Conservation (phyloP, 2,888 invertebrate species). For the Sclerodermus sp. region DNA sequence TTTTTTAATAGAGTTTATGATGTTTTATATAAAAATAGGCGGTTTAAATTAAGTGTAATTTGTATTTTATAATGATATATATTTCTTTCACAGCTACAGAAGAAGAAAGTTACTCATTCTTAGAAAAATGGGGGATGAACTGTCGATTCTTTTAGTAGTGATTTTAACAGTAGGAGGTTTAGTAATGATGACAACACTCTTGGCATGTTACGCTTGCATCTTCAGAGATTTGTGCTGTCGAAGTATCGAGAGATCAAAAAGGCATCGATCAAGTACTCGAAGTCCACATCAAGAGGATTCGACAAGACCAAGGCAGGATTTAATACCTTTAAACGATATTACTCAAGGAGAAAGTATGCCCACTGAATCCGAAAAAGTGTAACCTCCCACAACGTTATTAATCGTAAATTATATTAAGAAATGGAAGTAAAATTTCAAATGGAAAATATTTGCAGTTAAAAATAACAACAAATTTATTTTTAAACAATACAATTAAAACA, state of each 20-base stretch:
- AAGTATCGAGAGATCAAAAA: slow-evolving; percentile 52
- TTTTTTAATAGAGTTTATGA: too few species aligned
- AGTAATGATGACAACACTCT: slow-evolving; percentile 64
- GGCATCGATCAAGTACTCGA: slow-evolving; percentile 53
- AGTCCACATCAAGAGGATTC: slow-evolving; percentile 45
- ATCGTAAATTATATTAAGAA: not conserved
- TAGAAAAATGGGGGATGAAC: slow-evolving; percentile 61
- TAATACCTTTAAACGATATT: slow-evolving; percentile 65
- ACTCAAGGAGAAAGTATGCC: slow-evolving; percentile 65
- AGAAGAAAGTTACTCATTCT: too few species aligned
- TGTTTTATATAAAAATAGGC: too few species aligned
- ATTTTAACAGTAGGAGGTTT: slow-evolving; percentile 65
- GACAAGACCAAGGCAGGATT: slow-evolving; percentile 54
- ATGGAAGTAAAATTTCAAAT: not conserved
- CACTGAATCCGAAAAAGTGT: slow-evolving; percentile 59
- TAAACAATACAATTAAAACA: too few species aligned
- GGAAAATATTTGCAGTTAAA: not conserved
- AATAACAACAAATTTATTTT: not conserved
- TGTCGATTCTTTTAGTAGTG: slow-evolving; percentile 64
- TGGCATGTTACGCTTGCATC: slow-evolving; percentile 70
- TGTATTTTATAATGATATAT: too few species aligned
- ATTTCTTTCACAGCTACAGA: too few species aligned
- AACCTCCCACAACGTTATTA: too few species aligned
- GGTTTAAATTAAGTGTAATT: too few species aligned
- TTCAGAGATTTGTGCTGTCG: slow-evolving; percentile 67